Percentiles rank a stretch among this genome's conserved stretches.
Conservation (phyloP, 1,140 invertebrate genomes). For the Drosophila elegans region DNA sequence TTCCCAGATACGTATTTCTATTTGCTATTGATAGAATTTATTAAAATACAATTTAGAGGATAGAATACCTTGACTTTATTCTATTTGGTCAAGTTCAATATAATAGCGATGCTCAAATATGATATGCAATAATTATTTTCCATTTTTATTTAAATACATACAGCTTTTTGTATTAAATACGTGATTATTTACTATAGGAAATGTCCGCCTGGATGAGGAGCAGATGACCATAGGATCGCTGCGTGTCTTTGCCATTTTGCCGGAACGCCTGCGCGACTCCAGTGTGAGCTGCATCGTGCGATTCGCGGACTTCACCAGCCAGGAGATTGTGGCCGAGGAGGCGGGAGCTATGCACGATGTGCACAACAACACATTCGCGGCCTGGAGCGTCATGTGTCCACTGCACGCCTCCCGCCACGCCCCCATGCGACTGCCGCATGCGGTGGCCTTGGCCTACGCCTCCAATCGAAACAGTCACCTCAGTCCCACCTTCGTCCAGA, state of each 20-base stretch:
- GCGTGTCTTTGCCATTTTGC: slow-evolving; percentile 75
- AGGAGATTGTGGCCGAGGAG: slow-evolving; percentile 64
- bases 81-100: too few species aligned
- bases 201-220: slow-evolving; percentile 52
- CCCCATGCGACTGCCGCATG: slow-evolving; percentile 59
- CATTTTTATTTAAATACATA: too few species aligned
- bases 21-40: too few species aligned
- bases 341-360: slow-evolving; percentile 72
- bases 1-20: too few species aligned
- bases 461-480: slow-evolving; percentile 71
- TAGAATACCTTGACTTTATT: too few species aligned
- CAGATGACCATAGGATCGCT: slow-evolving; percentile 67
- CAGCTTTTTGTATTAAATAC: too few species aligned
- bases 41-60: too few species aligned
- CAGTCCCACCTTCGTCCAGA: slow-evolving; percentile 71
- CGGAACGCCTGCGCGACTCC: slow-evolving; percentile 57
- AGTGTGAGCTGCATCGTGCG: slow-evolving; percentile 68
- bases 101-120: too few species aligned
- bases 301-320: slow-evolving; percentile 61
- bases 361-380: slow-evolving; percentile 73
- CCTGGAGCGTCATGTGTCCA: slow-evolving; percentile 78
- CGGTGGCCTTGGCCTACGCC: slow-evolving; percentile 68
- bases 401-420: slow-evolving; percentile 42
- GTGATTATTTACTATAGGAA: slow-evolving; percentile 25
- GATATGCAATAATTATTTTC: too few species aligned